phyloP scores from a whole-genome alignment of 2,888 invertebrate species.

The Apamea crenata region DNA sequence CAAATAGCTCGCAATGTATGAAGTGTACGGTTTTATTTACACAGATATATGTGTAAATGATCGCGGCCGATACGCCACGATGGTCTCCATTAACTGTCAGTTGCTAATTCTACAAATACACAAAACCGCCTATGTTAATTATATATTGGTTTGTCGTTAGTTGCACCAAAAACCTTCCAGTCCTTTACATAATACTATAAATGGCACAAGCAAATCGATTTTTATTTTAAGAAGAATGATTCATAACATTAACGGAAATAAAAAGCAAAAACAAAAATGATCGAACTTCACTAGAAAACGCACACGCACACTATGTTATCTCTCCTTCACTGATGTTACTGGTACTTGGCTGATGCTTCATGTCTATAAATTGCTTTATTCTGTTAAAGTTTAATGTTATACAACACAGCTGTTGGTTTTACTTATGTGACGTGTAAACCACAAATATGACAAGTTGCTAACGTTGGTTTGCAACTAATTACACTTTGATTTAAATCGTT shows the following conservation, averaged over 20 bases:
- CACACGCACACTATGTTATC: slow-evolving; percentile 66
- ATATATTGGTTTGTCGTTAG: slow-evolving; percentile 47
- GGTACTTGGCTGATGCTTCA: slow-evolving; percentile 60
- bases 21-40: slow-evolving; percentile 57
- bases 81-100: slow-evolving; percentile 66
- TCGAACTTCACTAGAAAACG: slow-evolving; percentile 66
- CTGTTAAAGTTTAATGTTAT: slow-evolving; percentile 46
- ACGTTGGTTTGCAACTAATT: slow-evolving; percentile 64
- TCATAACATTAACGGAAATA: slow-evolving; percentile 54
- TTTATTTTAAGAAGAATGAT: slow-evolving; percentile 27
- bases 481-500: slow-evolving; percentile 62
- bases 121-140: slow-evolving; percentile 67
- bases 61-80: slow-evolving; percentile 60
- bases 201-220: slow-evolving; percentile 16
- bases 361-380: slow-evolving; percentile 58
- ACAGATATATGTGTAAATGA: slow-evolving; percentile 62
- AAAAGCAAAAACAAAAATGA: slow-evolving; percentile 62
- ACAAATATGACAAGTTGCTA: slow-evolving; percentile 66
- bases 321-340: slow-evolving; percentile 64
- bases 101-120: slow-evolving; percentile 69
- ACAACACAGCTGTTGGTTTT: slow-evolving; percentile 58
- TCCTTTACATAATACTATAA: slow-evolving; percentile 21
- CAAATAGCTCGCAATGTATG: slow-evolving; percentile 53
- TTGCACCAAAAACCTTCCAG: slow-evolving; percentile 18
- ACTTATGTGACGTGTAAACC: slow-evolving; percentile 51